These are phyloP conservation scores for Protonibea diacanthus DNA, from an alignment of 2,797 vertebrate genomes.

Conservation along the genomic window DNA sequence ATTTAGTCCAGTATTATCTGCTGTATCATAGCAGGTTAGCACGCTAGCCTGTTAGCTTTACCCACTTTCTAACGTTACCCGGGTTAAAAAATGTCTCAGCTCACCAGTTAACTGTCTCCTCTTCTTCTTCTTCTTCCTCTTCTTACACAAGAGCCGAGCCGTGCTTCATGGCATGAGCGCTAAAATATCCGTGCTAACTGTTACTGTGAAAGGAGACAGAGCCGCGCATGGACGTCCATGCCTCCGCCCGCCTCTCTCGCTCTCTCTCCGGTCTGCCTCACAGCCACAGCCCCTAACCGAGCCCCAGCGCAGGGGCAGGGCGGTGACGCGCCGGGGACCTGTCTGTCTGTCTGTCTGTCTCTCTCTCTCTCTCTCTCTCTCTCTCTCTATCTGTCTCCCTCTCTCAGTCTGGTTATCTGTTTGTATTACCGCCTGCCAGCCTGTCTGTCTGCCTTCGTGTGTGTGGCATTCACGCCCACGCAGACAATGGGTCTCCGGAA, in stretches of 20 bases:
- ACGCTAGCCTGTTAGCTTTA: slow-evolving; percentile 23
- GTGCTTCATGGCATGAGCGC: slow-evolving; percentile 48
- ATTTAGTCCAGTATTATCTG: slow-evolving; percentile 42
- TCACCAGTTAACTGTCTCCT: slow-evolving; percentile 68
- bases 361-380: not conserved
- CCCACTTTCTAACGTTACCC: slow-evolving; percentile 42
- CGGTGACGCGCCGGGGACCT: slow-evolving; percentile 58
- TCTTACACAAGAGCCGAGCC: slow-evolving; percentile 7
- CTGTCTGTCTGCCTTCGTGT: not conserved
- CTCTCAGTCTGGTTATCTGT: slow-evolving; percentile 1
- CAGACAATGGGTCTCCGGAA: slow-evolving; percentile 22
- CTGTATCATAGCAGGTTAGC: slow-evolving; percentile 71
- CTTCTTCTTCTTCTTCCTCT: slow-evolving; percentile 34
- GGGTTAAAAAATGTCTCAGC: slow-evolving; percentile 39
- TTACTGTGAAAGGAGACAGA: slow-evolving; percentile 21
- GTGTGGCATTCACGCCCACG: slow-evolving; percentile 17
- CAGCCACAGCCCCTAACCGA: slow-evolving; percentile 39
- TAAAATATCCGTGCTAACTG: not conserved
- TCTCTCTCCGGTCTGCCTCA: too few species aligned
- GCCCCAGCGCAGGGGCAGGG: slow-evolving; percentile 62
- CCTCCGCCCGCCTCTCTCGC: slow-evolving; percentile 55
- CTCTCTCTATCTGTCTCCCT: not conserved
- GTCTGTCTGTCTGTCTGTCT: slow-evolving; percentile 7
- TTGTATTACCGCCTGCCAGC: not conserved
- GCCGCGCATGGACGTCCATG: slow-evolving; percentile 49